Evolutionary conservation across 53 echinoderm and acorn worm species (phyloP).

Genomic region (Temnopleurus reevesii): DNA sequence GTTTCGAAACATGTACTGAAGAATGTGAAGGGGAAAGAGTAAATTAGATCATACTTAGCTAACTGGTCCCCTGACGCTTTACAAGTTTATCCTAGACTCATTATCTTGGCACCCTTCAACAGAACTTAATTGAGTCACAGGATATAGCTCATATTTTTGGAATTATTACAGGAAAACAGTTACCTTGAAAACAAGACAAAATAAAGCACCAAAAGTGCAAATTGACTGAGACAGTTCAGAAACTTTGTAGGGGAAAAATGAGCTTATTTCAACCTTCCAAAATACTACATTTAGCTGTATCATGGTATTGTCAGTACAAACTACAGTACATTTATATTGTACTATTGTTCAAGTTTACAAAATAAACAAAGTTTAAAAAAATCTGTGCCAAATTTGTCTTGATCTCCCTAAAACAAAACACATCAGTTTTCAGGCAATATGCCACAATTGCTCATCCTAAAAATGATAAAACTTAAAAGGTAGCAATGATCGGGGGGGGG

Average conservation of each 20-base stretch:
- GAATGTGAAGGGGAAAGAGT: neutral
- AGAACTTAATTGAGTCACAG: slow-evolving; percentile 28
- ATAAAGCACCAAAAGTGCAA: neutral
- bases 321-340: too few relatives aligned
- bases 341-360: too few relatives aligned
- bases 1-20: neutral
- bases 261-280: neutral
- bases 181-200: neutral
- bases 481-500: too few relatives aligned
- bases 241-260: neutral
- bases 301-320: neutral
- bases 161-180: slow-evolving; percentile 10
- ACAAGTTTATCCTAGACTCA: slow-evolving; percentile 23
- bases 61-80: neutral
- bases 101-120: slow-evolving; percentile 11
- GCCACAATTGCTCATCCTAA: too few relatives aligned
- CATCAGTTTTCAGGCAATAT: too few relatives aligned
- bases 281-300: neutral
- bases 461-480: too few relatives aligned
- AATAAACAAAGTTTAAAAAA: too few relatives aligned
- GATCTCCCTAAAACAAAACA: too few relatives aligned
- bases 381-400: too few relatives aligned
- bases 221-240: neutral
- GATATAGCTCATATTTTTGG: slow-evolving; percentile 18
- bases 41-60: neutral